Evolutionary conservation across 2,888 invertebrate genomes (phyloP), one percentile per base, ranked within the genome.

Genomic region (Hyles lineata): DNA sequence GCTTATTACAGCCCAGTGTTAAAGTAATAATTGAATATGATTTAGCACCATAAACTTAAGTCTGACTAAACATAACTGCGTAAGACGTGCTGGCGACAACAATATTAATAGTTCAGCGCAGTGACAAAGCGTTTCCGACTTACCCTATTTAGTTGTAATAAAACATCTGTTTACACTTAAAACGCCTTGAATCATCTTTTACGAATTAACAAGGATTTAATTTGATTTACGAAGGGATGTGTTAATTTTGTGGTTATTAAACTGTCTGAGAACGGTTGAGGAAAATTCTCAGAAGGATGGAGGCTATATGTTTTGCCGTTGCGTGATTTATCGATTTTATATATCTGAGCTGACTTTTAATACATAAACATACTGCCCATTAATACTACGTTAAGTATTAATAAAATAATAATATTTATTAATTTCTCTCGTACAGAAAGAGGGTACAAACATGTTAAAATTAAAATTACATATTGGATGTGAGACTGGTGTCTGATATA

Each of bases 61-160:
- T 11, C 73, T 58, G 73, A 23, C 5, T 60, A 17, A 72, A 67
- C 58, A 67, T 25, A 67, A 67, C 58, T 70, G 50, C 62, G 55
- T 55, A 55, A 62, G 58, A 35, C 60, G 35, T 61, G 55, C 32
- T 58, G 29, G 29, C 52, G 73, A 73, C 73, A 73, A 70, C 70
- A 70, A 73, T 62, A 73, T 73, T 73, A 73, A 73, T 73, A 70
- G 70, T 70, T 52, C 6, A 52, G 61, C 61, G 21, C 59, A 60
- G 67, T 70, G 72, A 70, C 70, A 55, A 70, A 70, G 70, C 70
- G 61, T 58, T 73, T 62, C 29, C 72, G n/a, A 21, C 32, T 62
- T 32, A 43, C 60, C 29, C 32, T 21, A 8, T 60, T 17, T 58
- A 35, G 35, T 71, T 43, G 43, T 43, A 43, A 43, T 60, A 59